Percentiles rank a stretch among this genome's conserved stretches.
Conservation (phyloP, 2,888 invertebrate species). For the Drosophila nr. perissopoda region DNA sequence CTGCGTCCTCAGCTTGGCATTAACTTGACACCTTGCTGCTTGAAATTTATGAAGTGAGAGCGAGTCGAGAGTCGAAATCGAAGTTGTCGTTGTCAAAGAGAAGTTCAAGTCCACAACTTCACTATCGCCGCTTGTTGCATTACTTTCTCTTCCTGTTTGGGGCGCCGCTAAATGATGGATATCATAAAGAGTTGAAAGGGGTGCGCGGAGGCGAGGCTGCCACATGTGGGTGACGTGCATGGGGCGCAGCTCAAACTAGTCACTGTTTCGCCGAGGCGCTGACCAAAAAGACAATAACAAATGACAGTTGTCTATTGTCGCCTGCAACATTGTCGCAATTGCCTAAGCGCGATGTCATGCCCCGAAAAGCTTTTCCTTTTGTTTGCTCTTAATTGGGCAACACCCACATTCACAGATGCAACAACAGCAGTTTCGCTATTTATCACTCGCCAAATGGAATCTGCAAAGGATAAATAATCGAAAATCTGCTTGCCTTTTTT, state of each 20-base stretch:
- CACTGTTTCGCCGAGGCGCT: neutral
- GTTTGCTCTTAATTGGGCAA: conserved; percentile 14
- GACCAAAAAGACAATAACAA: conserved; percentile 59
- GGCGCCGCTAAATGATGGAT: conserved; percentile 75
- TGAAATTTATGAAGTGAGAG: conserved; percentile 79
- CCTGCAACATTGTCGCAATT: conserved; percentile 51
- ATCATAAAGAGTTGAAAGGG: conserved; percentile 49
- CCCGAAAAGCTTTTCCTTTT: conserved; percentile 23
- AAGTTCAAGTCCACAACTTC: conserved; percentile 18
- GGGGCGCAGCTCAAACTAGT: conserved; percentile 38
- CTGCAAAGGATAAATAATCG: neutral
- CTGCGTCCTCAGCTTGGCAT: conserved; percentile 68
- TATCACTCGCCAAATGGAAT: neutral
- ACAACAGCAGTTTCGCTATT: neutral
- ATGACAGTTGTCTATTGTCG: conserved; percentile 62
- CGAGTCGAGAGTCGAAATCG: conserved; percentile 27
- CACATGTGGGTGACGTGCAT: conserved; percentile 47
- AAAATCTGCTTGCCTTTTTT: neutral
- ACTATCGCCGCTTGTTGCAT: conserved; percentile 46
- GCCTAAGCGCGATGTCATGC: conserved; percentile 43
- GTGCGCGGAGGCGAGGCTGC: neutral
- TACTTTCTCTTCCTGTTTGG: conserved; percentile 79
- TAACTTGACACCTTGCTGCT: conserved; percentile 76
- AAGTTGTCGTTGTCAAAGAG: conserved; percentile 20
- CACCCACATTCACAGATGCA: conserved; percentile 17